phyloP scores from a whole-genome alignment of 2,113 vertebrate species.

The Callipepla californica region DNA sequence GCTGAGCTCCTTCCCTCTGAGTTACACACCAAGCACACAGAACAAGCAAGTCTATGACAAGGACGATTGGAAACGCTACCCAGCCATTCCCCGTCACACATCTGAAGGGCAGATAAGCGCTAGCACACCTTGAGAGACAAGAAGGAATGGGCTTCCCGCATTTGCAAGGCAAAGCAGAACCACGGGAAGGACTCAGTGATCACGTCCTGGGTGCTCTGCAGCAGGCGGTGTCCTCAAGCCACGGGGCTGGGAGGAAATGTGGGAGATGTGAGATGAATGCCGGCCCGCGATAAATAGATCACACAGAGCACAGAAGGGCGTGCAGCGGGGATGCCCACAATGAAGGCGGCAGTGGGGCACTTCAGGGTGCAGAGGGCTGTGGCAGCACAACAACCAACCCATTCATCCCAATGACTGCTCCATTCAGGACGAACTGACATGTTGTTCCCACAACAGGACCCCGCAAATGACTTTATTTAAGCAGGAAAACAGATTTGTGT shows the following conservation, averaged over 20 bases:
- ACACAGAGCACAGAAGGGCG: rapidly evolving
- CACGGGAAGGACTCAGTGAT: rapidly evolving
- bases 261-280: not conserved
- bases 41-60: not conserved
- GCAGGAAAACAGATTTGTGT: conserved; percentile 54
- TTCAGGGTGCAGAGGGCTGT: not conserved
- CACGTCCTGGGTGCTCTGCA: rapidly evolving
- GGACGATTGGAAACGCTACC: not conserved
- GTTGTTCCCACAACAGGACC: conserved; percentile 1
- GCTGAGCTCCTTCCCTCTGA: not conserved
- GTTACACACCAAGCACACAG: not conserved
- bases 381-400: conserved; percentile 18
- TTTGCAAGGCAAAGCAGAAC: not conserved
- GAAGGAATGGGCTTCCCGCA: not conserved
- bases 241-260: rapidly evolving
- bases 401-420: conserved; percentile 42
- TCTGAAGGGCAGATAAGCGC: not conserved
- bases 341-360: not conserved
- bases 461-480: conserved; percentile 48
- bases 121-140: not conserved
- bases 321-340: not conserved
- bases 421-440: conserved; percentile 18
- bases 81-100: not conserved
- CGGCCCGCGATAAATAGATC: not conserved
- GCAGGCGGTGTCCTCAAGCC: not conserved